Evolutionary conservation across 1,140 invertebrate genomes (phyloP).

Genomic region (Cotesia typhae): DNA sequence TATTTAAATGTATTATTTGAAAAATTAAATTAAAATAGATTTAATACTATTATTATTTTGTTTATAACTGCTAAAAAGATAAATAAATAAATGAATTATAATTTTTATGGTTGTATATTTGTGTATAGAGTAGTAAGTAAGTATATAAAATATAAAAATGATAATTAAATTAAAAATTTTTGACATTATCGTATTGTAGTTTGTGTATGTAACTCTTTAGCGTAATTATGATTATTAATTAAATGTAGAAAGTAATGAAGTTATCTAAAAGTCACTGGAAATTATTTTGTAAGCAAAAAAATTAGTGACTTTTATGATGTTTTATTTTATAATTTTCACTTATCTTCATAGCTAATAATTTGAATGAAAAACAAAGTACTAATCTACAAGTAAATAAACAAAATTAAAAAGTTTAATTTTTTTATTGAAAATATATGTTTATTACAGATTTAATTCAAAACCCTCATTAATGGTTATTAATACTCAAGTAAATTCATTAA

Average conservation of each 20-base stretch:
- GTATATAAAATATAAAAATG: conserved; percentile 61
- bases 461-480: not conserved
- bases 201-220: conserved; percentile 34
- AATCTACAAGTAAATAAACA: not conserved
- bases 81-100: conserved; percentile 54
- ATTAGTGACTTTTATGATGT: conserved; percentile 38
- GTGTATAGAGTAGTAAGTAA: conserved; percentile 61
- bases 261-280: conserved; percentile 45
- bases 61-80: conserved; percentile 20
- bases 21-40: not conserved
- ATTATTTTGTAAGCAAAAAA: conserved; percentile 35
- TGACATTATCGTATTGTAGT: conserved; percentile 2
- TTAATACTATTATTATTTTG: conserved; percentile 10
- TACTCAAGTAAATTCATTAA: conserved; percentile 5
- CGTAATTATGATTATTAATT: conserved; percentile 18
- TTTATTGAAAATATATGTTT: conserved; percentile 39
- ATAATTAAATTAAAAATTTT: conserved; percentile 56
- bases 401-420: conserved; percentile 25
- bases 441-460: not conserved
- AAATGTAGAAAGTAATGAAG: conserved; percentile 40
- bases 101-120: conserved; percentile 65
- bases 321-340: conserved; percentile 18
- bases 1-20: conserved; percentile 1
- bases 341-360: not conserved
- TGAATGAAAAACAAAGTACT: not conserved